Evolutionary conservation across 2,113 vertebrate genomes (phyloP).

Genomic region (Percopsis transmontana): DNA sequence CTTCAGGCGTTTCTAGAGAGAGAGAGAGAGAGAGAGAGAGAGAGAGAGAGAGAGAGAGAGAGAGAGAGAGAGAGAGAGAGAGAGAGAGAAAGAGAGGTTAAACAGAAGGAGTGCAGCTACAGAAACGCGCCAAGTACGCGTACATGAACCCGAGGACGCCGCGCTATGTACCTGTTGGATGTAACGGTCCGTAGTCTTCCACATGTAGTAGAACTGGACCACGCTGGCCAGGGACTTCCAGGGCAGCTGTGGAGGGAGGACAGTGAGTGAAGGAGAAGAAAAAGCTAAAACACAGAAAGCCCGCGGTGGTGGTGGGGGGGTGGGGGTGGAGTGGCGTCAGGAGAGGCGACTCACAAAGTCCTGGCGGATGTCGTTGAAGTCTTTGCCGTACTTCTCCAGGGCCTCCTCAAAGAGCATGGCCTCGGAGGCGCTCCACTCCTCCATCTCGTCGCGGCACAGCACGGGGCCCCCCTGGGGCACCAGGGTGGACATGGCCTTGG

Average conservation of each 20-base stretch:
- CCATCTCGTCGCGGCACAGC: constrained; percentile 93
- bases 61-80: background rate
- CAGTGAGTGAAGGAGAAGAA: background rate
- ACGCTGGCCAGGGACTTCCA: constrained; percentile 96
- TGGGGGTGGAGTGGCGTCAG: background rate
- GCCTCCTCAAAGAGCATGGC: constrained; percentile 95
- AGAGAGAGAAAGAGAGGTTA: background rate
- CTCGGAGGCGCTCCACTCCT: constrained; percentile 93
- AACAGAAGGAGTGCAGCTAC: background rate
- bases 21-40: background rate
- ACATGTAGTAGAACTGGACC: constrained; percentile 97
- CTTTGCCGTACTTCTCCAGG: constrained; percentile 91
- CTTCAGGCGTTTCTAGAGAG: constrained; percentile 87
- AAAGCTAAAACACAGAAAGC: background rate
- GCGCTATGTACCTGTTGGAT: constrained; percentile 85
- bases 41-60: background rate
- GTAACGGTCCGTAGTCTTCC: constrained; percentile 96
- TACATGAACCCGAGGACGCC: no score
- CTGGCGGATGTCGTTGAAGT: constrained; percentile 93
- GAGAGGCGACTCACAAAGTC: constrained; percentile 84
- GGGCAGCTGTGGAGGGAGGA: constrained; percentile 77
- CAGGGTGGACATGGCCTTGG: constrained; percentile 91
- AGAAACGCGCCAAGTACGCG: background rate
- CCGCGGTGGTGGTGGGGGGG: no score
- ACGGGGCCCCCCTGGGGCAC: constrained; percentile 92